A percentile compares a stretch with the other conserved stretches of the same genome.
Conservation (phyloP, 2,888 invertebrate genomes). For the Microctonus aethiopoides region DNA sequence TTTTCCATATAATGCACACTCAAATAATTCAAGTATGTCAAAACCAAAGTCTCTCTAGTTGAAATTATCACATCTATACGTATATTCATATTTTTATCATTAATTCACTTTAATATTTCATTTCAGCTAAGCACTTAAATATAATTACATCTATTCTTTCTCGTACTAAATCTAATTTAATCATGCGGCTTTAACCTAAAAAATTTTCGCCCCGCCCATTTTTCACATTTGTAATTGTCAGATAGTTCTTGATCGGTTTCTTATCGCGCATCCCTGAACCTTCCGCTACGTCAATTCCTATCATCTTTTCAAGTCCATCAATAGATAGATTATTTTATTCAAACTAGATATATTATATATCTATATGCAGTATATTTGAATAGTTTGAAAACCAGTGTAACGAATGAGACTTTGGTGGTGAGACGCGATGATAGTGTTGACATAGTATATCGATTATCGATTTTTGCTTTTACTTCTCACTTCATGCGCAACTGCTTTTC, state of each 20-base stretch:
- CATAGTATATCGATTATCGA: slow-evolving; percentile 27
- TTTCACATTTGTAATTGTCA: slow-evolving; percentile 17
- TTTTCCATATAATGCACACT: slow-evolving; percentile 39
- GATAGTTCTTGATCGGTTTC: slow-evolving; percentile 6
- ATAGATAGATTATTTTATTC: neutral
- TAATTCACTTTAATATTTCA: slow-evolving; percentile 10
- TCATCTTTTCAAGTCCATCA: neutral
- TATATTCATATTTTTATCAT: slow-evolving; percentile 26
- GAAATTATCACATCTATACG: slow-evolving; percentile 16
- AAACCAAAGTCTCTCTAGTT: slow-evolving; percentile 44
- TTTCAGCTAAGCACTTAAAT: slow-evolving; percentile 13
- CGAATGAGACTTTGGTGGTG: neutral
- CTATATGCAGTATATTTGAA: neutral
- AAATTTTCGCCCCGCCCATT: slow-evolving; percentile 17
- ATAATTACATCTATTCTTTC: neutral
- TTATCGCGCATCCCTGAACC: neutral
- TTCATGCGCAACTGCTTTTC: neutral
- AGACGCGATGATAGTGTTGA: slow-evolving; percentile 18
- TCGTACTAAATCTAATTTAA: neutral
- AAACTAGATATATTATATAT: neutral
- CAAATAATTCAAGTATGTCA: slow-evolving; percentile 61
- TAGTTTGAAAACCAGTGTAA: neutral
- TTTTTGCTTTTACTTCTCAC: slow-evolving; percentile 4
- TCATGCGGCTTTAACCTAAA: neutral
- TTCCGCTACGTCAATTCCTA: neutral